Base-by-base conservation (phyloP, 1,140 invertebrate species). In the Euglossa dilemma region DNA sequence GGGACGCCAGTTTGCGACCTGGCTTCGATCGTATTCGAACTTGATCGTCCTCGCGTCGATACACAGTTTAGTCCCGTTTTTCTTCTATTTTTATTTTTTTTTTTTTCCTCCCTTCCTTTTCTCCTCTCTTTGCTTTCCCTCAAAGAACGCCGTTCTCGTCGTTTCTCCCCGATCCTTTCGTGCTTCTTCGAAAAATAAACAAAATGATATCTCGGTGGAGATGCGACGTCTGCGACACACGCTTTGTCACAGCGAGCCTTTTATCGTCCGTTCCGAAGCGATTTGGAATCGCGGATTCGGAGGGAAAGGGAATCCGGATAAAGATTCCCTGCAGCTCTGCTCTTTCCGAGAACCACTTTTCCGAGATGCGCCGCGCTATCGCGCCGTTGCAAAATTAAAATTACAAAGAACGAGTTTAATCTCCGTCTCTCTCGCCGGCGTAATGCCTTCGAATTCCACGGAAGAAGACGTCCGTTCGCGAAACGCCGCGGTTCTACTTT, bases 1-100 rank as follows among this genome's bases (percentile, higher is more conserved):
- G 73, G 67, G 71, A 75, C 75, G 80, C 20, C 83, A 69, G 64
- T 87, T 87, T 82, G 87, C 79, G 85, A 88, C 74, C 71, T 78
- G 73, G 75, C 72, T 82, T 54, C 80, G 85, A 85, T 85, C 77
- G 73, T 87, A 81, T 72, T 78, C 59, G 54, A 63, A 63, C 28
- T 71, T 43, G 56, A 83, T 54, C 18, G 52, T 25, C 25, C 11
- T 20, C 36, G 16, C 52, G 28, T 64, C 25, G 25, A 28, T 61
- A 52, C n/a, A 36, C 57, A 64, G 11, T 69, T 52, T 52, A n/a
- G 52, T 3, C 28, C 18, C 18, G 64, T 67, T 67, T 36, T 57
- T 67, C 45, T 20, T 4, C 36, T 36, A 2, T 36, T 36, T 36
- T 36, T 4, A 1, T 4, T 36, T 36, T 36, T 36, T 36, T 36